Evolutionary conservation across 2,797 vertebrate genomes (phyloP).

Genomic region (Pipistrellus pygmaeus): DNA sequence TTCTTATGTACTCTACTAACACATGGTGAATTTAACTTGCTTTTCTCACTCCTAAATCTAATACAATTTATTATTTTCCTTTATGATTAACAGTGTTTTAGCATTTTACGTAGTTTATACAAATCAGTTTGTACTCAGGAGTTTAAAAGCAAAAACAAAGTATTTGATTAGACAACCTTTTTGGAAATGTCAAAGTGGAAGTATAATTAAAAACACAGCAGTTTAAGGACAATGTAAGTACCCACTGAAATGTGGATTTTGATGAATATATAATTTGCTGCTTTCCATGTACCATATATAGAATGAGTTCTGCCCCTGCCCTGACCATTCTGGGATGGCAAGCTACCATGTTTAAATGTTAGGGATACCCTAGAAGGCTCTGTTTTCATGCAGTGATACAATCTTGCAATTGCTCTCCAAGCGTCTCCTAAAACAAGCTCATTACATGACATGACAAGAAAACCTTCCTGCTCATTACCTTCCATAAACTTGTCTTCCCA

Average conservation of each 20-base stretch:
- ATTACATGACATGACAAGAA: slow-evolving; percentile 1
- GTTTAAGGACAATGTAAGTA: not conserved
- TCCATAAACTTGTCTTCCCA: not conserved
- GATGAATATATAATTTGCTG: slow-evolving; percentile 10
- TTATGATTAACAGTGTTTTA: not conserved
- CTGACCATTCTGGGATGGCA: not conserved
- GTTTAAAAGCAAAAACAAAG: not conserved
- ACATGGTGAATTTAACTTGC: not conserved
- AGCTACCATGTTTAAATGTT: not conserved
- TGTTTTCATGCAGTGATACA: not conserved
- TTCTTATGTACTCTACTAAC: not conserved
- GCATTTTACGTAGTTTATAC: not conserved
- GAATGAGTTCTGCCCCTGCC: not conserved
- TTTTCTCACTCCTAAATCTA: not conserved
- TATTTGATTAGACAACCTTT: not conserved
- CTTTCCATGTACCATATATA: not conserved
- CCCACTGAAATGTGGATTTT: not conserved
- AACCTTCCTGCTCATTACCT: not conserved
- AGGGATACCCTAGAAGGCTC: not conserved
- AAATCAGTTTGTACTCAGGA: not conserved
- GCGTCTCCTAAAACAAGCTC: not conserved
- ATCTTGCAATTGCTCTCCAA: not conserved
- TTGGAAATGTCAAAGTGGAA: not conserved
- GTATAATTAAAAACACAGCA: not conserved
- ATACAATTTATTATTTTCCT: not conserved